phyloP scores from a whole-genome alignment of 2,113 vertebrate genomes.

The Malaclemys terrapin region DNA sequence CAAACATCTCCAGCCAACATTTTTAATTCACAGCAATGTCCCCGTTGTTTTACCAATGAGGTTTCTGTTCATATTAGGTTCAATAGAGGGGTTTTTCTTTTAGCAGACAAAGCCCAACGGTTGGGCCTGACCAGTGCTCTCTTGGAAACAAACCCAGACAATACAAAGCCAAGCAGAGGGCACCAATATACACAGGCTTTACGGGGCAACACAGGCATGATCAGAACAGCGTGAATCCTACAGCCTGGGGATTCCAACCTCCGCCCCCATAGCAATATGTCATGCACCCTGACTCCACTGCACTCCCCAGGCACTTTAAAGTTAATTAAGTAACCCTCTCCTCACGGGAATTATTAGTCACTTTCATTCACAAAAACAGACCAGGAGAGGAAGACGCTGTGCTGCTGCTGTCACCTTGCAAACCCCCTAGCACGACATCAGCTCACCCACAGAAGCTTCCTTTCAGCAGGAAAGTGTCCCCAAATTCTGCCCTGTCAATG shows the following conservation, averaged over 20 bases:
- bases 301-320: neutral
- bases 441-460: neutral
- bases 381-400: neutral
- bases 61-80: neutral
- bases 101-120: neutral
- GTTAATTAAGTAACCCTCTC: too few species aligned
- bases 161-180: neutral
- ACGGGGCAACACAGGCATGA: neutral
- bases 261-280: too few species aligned
- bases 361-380: neutral
- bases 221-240: too few species aligned
- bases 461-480: neutral
- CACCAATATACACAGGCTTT: neutral
- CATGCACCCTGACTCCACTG: neutral
- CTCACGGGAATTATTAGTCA: neutral
- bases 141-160: neutral
- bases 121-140: neutral
- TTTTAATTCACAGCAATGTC: neutral
- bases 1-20: neutral
- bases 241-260: too few species aligned
- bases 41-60: neutral
- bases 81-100: neutral
- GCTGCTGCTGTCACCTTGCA: neutral
- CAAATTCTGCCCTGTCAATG: neutral
- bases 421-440: neutral